Base-by-base conservation (phyloP, 2,113 vertebrate genomes). In the Cisticola juncidis region DNA sequence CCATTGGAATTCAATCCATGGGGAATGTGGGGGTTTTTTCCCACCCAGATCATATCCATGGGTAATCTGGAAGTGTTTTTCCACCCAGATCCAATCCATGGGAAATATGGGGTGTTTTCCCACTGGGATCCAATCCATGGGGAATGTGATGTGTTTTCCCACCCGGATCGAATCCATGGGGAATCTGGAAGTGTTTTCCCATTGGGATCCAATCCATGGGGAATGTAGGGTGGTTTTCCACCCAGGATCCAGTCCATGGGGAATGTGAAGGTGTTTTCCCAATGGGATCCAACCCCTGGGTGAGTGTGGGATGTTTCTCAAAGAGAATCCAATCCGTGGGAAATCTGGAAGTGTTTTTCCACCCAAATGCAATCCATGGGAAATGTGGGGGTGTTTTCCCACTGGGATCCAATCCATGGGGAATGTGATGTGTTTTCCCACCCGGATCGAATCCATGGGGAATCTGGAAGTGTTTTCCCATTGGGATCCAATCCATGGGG, bases 41-140 rank as follows among this genome's bases (percentile, higher is more conserved):
- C 33, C 16, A 18, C 1, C 1, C 1, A 6, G 9, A 69, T 70
- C 20, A 14, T 9, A 38, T 4, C 66, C n/a, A 0, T 38, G 19
- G 19, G n/a, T n/a, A 57, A 35, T 3, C 3, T 24, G 22, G 56
- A 38, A 12, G 13, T 38, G 38, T 38, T 38, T 38, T 38, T 11
- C 38, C 38, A 38, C 38, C 38, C 38, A 38, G 38, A 38, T 38
- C 26, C 20, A 12, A 38, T 4, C 66, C n/a, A 0, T 38, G 19
- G 19, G n/a, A n/a, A 57, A 35, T 2, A 3, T 24, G 22, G 56
- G 20, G 8, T 35, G 9, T 57, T 58, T 25, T 58, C 33, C 53
- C 4, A 4, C 4, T 14, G 12, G 31, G 18, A 33, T 1, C 0
- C 1, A 5, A 54, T 54, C 53, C 29, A 2, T 54, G 51, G 17